Evolutionary conservation across 2,888 invertebrate genomes (phyloP).

Genomic region (Leptinotarsa haldemani): DNA sequence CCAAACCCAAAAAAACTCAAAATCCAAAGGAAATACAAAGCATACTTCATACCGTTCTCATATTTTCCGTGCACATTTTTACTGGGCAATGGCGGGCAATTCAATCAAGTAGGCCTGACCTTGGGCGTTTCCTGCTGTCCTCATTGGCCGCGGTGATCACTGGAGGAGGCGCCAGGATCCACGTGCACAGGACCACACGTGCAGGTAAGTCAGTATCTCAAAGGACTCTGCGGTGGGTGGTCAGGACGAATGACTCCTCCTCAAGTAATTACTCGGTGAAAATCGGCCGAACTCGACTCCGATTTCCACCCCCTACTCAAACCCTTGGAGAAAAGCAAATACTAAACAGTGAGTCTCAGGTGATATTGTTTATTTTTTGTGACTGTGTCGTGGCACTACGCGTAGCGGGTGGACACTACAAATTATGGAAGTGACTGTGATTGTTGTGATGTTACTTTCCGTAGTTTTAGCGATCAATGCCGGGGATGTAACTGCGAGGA

Average conservation of each 20-base stretch:
- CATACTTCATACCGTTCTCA: constrained; percentile 33
- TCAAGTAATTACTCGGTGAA: constrained; percentile 56
- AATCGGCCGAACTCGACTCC: constrained; percentile 57
- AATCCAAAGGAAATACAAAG: constrained; percentile 33
- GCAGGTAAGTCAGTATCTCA: constrained; percentile 60
- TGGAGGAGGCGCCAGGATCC: constrained; percentile 55
- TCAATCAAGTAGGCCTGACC: constrained; percentile 49
- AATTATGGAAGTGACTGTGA: constrained; percentile 57
- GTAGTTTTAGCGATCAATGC: constrained; percentile 51
- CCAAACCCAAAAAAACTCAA: constrained; percentile 30
- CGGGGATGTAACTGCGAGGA: constrained; percentile 61
- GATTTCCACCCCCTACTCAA: constrained; percentile 61
- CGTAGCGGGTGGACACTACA: constrained; percentile 57
- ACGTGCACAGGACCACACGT: constrained; percentile 64
- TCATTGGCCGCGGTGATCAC: constrained; percentile 53
- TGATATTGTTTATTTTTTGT: constrained; percentile 66
- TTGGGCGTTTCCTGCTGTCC: constrained; percentile 54
- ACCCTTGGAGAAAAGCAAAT: constrained; percentile 63
- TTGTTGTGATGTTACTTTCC: constrained; percentile 52
- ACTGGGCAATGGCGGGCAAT: constrained; percentile 60
- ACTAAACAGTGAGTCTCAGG: constrained; percentile 57
- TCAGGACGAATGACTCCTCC: constrained; percentile 61
- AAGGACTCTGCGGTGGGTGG: constrained; percentile 63
- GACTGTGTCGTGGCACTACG: constrained; percentile 57
- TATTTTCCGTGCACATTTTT: constrained; percentile 48